phyloP scores from a whole-genome alignment of 2,113 vertebrate genomes.

The Psittacus erithacus region DNA sequence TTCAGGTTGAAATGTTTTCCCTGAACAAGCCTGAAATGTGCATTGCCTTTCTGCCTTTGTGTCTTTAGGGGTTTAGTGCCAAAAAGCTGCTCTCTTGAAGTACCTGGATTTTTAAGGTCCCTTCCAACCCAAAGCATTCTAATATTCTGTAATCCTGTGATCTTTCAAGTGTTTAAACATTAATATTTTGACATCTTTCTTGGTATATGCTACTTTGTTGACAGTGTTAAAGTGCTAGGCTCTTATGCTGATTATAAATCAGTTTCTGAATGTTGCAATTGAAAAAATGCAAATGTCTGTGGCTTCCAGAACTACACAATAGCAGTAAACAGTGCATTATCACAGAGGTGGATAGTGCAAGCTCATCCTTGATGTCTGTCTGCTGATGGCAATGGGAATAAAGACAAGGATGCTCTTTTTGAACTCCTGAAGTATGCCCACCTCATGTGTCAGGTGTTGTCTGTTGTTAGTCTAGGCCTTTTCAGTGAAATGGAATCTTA shows the following conservation, averaged over 20 bases:
- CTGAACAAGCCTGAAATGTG: not conserved
- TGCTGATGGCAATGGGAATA: not conserved
- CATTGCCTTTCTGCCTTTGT: not conserved
- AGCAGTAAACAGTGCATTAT: rapidly evolving
- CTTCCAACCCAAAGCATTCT: not conserved
- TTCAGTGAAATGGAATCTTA: not conserved
- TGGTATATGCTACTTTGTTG: not conserved
- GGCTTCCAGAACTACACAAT: not conserved
- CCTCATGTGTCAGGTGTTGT: not conserved
- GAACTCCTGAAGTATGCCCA: not conserved
- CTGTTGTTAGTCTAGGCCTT: not conserved
- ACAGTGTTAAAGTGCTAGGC: not conserved
- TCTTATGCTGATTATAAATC: not conserved
- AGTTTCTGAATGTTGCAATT: not conserved
- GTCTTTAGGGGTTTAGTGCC: not conserved
- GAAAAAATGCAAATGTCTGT: not conserved
- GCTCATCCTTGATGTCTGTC: not conserved
- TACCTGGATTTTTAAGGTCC: not conserved
- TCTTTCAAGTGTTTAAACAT: not conserved
- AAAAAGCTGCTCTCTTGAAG: not conserved
- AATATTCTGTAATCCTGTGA: not conserved
- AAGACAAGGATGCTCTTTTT: not conserved
- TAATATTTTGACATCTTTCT: not conserved
- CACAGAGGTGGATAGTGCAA: not conserved
- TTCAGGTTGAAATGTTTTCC: not conserved